Evolutionary conservation across 2,113 vertebrate species (phyloP).

Genomic region (Scopus umbretta): DNA sequence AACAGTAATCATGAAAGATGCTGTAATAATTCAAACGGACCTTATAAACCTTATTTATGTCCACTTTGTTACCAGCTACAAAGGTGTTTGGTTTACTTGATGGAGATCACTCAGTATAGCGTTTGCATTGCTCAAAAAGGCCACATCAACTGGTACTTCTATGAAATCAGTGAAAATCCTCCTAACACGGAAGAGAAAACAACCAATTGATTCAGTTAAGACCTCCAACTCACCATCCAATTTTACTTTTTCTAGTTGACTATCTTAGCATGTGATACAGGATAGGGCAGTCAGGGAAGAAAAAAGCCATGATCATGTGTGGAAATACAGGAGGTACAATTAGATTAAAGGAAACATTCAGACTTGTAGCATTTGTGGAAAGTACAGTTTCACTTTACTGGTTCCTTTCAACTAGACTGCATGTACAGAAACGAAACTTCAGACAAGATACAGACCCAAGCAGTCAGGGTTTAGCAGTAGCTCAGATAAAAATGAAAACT

Average conservation of each 20-base stretch:
- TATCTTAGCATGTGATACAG: background rate
- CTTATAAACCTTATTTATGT: background rate
- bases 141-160: background rate
- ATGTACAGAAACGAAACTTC: background rate
- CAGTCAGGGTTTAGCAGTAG: background rate
- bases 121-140: background rate
- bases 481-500: background rate
- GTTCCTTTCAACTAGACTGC: background rate
- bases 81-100: background rate
- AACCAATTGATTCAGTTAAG: background rate
- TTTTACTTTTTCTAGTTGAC: background rate
- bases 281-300: background rate
- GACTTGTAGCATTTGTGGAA: background rate
- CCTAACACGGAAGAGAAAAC: background rate
- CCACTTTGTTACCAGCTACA: background rate
- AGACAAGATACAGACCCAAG: background rate
- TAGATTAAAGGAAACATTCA: background rate
- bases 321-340: background rate
- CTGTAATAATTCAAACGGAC: background rate
- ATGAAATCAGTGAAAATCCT: background rate
- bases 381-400: background rate
- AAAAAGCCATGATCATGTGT: background rate
- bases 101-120: background rate
- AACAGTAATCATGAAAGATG: background rate
- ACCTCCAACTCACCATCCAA: background rate